phyloP scores from a whole-genome alignment of 2,888 invertebrate species.

The Cheilosia impressa region DNA sequence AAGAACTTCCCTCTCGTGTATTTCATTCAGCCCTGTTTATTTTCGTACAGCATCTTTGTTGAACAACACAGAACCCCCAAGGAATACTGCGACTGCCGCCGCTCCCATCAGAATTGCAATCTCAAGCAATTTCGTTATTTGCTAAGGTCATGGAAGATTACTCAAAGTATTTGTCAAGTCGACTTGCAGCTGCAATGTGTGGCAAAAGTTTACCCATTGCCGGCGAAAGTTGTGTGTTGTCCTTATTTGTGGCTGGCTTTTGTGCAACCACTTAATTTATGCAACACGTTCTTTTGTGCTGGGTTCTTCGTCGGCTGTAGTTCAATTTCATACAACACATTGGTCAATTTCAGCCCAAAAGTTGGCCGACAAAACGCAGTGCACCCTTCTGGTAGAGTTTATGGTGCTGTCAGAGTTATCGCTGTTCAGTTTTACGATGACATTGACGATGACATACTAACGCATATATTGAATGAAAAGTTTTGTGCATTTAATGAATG shows the following conservation, averaged over 20 bases:
- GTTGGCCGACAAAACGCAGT: slow-evolving; percentile 7
- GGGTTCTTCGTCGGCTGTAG: background rate
- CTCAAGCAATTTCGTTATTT: slow-evolving; percentile 43
- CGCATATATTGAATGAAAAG: slow-evolving; percentile 26
- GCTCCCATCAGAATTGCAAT: background rate
- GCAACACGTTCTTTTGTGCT: slow-evolving; percentile 50
- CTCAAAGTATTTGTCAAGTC: slow-evolving; percentile 35
- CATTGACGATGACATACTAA: slow-evolving; percentile 53
- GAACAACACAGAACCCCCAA: background rate
- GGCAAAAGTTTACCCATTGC: slow-evolving; percentile 33
- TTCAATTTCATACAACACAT: slow-evolving; percentile 10
- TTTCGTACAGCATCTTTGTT: background rate
- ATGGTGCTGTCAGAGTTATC: slow-evolving; percentile 45
- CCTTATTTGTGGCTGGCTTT: slow-evolving; percentile 19
- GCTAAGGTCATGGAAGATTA: slow-evolving; percentile 49
- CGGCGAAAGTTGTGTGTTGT: slow-evolving; percentile 5
- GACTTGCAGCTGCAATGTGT: slow-evolving; percentile 35
- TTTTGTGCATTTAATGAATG: slow-evolving; percentile 36
- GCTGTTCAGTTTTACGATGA: slow-evolving; percentile 15
- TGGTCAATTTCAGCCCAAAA: slow-evolving; percentile 13
- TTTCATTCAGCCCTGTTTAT: background rate
- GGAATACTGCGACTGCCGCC: background rate
- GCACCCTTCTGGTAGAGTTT: slow-evolving; percentile 9
- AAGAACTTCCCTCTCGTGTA: background rate
- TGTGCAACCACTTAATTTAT: slow-evolving; percentile 51